phyloP scores from a whole-genome alignment of 2,113 vertebrate genomes.

The Alces alces region DNA sequence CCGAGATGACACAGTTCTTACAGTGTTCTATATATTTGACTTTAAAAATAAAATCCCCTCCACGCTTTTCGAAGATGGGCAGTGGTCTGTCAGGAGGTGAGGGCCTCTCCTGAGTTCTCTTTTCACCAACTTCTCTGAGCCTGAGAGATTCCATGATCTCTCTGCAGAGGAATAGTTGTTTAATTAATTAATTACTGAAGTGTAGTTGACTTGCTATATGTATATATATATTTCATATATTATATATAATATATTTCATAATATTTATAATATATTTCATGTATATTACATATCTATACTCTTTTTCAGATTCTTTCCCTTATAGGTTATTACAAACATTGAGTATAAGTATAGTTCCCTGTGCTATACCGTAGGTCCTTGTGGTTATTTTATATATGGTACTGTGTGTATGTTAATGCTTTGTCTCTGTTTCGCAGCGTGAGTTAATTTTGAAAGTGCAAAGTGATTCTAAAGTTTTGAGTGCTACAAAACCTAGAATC shows the following conservation, averaged over 20 bases:
- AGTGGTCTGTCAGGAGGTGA: fast-evolving
- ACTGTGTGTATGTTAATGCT: fast-evolving
- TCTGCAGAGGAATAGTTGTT: neutral
- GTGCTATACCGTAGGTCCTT: neutral
- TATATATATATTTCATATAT: neutral
- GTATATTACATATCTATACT: neutral
- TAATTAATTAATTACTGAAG: neutral
- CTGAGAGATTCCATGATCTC: neutral
- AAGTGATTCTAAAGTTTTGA: constrained; percentile 67
- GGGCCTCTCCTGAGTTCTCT: neutral
- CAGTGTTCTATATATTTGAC: neutral
- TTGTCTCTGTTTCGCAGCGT: neutral
- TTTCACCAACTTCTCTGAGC: neutral
- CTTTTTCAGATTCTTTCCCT: neutral
- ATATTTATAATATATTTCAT: neutral
- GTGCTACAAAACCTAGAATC: constrained; percentile 63
- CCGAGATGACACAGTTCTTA: neutral
- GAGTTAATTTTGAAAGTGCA: neutral
- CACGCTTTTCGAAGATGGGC: neutral
- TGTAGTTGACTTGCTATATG: neutral
- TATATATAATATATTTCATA: neutral
- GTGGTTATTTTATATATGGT: neutral
- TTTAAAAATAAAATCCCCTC: neutral
- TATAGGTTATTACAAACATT: neutral
- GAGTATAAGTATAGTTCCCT: neutral